These are phyloP conservation scores for Limnothrissa miodon DNA, from an alignment of 2,113 vertebrate species.

Conservation along the genomic window DNA sequence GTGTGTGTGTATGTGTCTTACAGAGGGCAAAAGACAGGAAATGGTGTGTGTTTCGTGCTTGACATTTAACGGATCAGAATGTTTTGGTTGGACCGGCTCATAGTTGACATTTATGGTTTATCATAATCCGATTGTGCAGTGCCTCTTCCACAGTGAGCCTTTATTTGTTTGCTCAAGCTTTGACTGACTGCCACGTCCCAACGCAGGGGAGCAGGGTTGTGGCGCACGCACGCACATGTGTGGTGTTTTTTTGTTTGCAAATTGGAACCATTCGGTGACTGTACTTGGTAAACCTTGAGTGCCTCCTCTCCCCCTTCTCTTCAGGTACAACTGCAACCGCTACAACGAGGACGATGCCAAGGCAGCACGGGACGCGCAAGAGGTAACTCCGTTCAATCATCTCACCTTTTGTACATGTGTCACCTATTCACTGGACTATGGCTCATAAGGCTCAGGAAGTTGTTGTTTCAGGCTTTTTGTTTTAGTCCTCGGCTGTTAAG, in stretches of 20 bases:
- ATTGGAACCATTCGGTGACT: neutral
- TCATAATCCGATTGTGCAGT: neutral
- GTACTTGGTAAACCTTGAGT: neutral
- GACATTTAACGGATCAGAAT: conserved; percentile 7
- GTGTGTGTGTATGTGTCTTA: neutral
- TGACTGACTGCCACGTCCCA: neutral
- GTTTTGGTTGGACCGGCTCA: neutral
- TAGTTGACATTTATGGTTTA: neutral
- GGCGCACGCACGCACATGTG: too few species aligned
- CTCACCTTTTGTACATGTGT: too few species aligned
- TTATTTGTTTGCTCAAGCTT: neutral
- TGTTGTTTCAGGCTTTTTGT: too few species aligned
- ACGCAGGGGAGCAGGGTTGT: neutral
- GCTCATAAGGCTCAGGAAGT: too few species aligned
- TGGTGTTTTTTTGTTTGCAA: neutral
- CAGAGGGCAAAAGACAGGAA: neutral
- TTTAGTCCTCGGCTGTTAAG: too few species aligned
- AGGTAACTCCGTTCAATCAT: conserved; percentile 70
- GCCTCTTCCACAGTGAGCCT: neutral
- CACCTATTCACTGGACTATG: too few species aligned
- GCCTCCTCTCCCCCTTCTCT: neutral
- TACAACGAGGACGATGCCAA: conserved; percentile 99
- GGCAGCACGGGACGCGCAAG: conserved; percentile 97
- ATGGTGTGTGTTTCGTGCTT: neutral
- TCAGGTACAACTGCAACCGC: conserved; percentile 99